A percentile compares a stretch with the other conserved stretches of the same genome.
These are phyloP conservation scores for Hemithea aestivaria DNA, from an alignment of 2,888 invertebrate species.

Conservation along the genomic window DNA sequence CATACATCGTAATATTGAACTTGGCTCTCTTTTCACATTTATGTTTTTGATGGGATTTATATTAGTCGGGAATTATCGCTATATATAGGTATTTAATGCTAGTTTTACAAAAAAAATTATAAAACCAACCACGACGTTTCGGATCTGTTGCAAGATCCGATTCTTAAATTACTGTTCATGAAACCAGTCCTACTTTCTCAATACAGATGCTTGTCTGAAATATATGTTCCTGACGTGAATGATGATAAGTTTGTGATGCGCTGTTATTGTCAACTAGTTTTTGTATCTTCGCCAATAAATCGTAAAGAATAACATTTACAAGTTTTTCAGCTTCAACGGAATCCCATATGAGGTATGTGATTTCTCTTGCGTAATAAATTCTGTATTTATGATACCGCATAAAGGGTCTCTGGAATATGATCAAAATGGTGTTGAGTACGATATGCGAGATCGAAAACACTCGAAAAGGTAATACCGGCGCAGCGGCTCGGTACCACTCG, in stretches of 20 bases:
- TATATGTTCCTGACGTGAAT: conserved; percentile 26
- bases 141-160: too few species aligned
- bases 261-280: conserved; percentile 14
- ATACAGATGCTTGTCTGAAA: conserved; percentile 25
- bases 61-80: too few species aligned
- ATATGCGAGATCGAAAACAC: conserved; percentile 30
- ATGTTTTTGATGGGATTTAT: too few species aligned
- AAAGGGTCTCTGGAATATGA: conserved; percentile 21
- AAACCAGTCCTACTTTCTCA: conserved; percentile 24
- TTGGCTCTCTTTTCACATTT: too few species aligned
- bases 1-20: too few species aligned
- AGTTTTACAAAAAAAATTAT: too few species aligned
- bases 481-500: conserved; percentile 55
- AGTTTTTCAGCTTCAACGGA: conserved; percentile 8
- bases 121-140: too few species aligned
- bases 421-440: conserved; percentile 34
- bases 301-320: conserved; percentile 18
- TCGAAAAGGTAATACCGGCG: conserved; percentile 51
- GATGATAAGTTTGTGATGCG: conserved; percentile 19
- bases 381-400: conserved; percentile 24
- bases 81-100: too few species aligned
- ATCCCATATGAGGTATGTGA: conserved; percentile 5
- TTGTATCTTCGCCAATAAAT: conserved; percentile 10
- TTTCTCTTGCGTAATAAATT: conserved; percentile 17
- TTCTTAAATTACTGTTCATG: too few species aligned